Percentiles rank a stretch among this genome's conserved stretches.
Evolutionary conservation across 1,140 invertebrate species (phyloP).

Genomic region (Leptinotarsa undecemlineata): DNA sequence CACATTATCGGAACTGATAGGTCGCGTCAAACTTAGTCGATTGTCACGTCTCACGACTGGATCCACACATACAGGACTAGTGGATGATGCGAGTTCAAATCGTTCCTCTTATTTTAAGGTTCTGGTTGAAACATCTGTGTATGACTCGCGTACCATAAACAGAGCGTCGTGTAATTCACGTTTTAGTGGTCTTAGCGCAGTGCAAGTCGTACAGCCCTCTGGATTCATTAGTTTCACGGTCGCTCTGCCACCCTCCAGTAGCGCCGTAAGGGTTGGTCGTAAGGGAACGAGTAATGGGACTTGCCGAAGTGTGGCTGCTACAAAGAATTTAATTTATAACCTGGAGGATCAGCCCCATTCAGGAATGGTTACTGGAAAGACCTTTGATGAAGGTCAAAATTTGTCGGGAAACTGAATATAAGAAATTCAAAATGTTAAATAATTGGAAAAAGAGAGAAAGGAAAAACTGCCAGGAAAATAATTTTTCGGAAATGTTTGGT

Average conservation of each 20-base stretch:
- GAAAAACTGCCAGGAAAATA: no score
- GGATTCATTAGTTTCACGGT: background rate
- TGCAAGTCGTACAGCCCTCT: background rate
- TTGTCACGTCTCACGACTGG: slow-evolving; percentile 2
- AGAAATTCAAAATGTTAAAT: no score
- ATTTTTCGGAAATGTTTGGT: no score
- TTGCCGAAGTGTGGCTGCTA: no score
- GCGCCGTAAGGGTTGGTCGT: background rate
- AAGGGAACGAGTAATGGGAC: no score
- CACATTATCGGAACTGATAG: background rate
- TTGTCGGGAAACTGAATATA: no score
- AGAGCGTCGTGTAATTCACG: background rate
- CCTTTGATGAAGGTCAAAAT: no score
- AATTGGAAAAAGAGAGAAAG: no score
- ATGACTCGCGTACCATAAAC: background rate
- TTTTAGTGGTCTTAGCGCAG: background rate
- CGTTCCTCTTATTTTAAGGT: slow-evolving; percentile 2
- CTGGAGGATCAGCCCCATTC: no score
- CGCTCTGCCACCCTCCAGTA: background rate
- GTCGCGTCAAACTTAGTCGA: background rate
- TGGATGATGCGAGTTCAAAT: background rate
- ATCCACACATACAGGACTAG: background rate
- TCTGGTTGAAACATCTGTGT: background rate
- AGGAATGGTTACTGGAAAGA: no score
- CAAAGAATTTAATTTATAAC: no score